Evolutionary conservation across 2,888 invertebrate species (phyloP), one percentile per base, ranked within the genome.

Genomic region (Sesamia inferens): DNA sequence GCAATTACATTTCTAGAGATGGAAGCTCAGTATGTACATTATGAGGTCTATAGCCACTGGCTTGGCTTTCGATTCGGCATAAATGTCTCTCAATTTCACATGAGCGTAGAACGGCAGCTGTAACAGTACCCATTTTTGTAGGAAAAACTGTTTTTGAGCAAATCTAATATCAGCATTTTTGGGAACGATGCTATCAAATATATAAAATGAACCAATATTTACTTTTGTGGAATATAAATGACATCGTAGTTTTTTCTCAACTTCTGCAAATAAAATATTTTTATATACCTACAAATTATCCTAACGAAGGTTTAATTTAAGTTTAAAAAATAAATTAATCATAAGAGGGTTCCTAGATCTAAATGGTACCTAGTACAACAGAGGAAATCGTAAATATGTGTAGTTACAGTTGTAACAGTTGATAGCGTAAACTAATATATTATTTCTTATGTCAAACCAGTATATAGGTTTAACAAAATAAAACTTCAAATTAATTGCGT

Each of bases 21-120:
- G 58, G 61, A 61, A 66, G 48, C 57, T 68, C 47, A 61, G 59
- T 59, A 81, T 71, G 82, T 71, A 81, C 78, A 78, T 73, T 82
- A 64, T 78, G 74, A 62, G 64, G n/a, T 57, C 64, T 57, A 76
- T 81, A 70, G 76, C 54, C 54, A 68, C 44, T 59, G 39, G 64
- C 67, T 70, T 61, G 68, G 55, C 31, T 78, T 69, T 54, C 73
- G 61, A 81, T 74, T 71, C 63, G 64, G 70, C 67, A 65, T 64
- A 78, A 81, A 82, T 78, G 61, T 42, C 64, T 64, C 51, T 61
- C 80, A 78, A 63, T 77, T 71, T 72, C 54, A 65, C 58, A 69
- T 69, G 24, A 67, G 22, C 66, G 31, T 39, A 57, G 55, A 77
- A 72, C 24, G 66, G 24, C 31, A 31, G 42, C 61, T 39, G 51